A percentile compares a stretch with the other conserved stretches of the same genome.
Evolutionary conservation across 2,888 invertebrate genomes (phyloP).

Genomic region (Sycophila texana): DNA sequence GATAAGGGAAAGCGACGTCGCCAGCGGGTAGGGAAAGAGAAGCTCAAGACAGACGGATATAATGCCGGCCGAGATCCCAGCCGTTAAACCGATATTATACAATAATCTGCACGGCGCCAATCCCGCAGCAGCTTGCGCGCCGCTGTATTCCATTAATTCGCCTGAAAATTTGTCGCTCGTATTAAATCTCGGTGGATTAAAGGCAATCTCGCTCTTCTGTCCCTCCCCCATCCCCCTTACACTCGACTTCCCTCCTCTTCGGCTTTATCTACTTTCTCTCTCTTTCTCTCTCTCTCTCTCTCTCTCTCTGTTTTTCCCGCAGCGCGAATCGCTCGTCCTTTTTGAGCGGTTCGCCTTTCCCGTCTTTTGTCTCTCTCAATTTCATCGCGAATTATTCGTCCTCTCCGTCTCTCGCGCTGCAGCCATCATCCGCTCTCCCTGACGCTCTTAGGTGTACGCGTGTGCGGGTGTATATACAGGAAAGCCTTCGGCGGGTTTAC

Average conservation of each 20-base stretch:
- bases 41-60: conserved; percentile 69
- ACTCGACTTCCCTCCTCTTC: conserved; percentile 58
- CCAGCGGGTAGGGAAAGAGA: conserved; percentile 41
- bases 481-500: conserved; percentile 55
- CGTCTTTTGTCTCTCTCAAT: conserved; percentile 29
- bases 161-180: conserved; percentile 75
- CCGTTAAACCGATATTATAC: conserved; percentile 74
- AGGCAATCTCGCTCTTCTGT: conserved; percentile 68
- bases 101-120: conserved; percentile 73
- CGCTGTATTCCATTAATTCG: conserved; percentile 74
- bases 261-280: conserved; percentile 60
- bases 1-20: conserved; percentile 51
- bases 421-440: conserved; percentile 30
- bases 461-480: not conserved
- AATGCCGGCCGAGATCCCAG: conserved; percentile 67
- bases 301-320: conserved; percentile 58
- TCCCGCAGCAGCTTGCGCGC: conserved; percentile 59
- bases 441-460: conserved; percentile 1
- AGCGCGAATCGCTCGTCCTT: conserved; percentile 44
- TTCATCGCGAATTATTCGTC: conserved; percentile 47
- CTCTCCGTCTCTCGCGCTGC: conserved; percentile 41
- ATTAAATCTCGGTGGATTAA: conserved; percentile 75
- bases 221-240: conserved; percentile 64
- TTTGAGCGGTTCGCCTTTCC: conserved; percentile 50
- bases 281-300: too few relatives aligned